Evolutionary conservation across 2,113 vertebrate species (phyloP).

Genomic region (Elgaria multicarinata): DNA sequence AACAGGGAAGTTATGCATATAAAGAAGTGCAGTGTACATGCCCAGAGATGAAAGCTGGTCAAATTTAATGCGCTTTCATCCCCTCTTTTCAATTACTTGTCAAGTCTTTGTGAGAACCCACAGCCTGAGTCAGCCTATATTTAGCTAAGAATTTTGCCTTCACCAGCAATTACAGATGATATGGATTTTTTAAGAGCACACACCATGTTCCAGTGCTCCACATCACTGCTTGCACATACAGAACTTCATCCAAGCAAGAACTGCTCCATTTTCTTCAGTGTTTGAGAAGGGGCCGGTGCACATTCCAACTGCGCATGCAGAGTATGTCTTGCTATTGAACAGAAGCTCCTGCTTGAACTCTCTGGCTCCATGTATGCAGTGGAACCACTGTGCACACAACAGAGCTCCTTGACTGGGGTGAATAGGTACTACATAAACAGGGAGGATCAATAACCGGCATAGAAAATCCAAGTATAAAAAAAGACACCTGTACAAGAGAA

Average conservation of each 20-base stretch:
- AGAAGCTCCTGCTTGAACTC: not conserved
- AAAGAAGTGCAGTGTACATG: not conserved
- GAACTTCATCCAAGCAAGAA: not conserved
- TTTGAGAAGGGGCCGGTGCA: not conserved
- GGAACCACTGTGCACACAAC: not conserved
- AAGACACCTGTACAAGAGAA: not conserved
- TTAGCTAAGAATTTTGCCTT: not conserved
- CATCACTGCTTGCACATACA: not conserved
- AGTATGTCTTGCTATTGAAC: not conserved
- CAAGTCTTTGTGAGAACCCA: not conserved
- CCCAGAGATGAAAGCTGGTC: conserved; percentile 4
- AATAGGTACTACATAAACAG: not conserved
- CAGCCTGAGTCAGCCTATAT: not conserved
- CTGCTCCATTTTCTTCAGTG: not conserved
- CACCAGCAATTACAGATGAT: not conserved
- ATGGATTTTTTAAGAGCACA: not conserved
- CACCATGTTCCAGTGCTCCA: not conserved
- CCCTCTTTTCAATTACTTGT: not conserved
- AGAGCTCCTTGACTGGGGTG: not conserved
- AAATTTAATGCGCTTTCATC: conserved; percentile 27
- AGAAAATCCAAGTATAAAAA: not conserved
- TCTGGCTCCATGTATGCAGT: not conserved
- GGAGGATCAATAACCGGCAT: not conserved
- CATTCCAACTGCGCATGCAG: not conserved
- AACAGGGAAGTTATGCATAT: not conserved